Conservation (phyloP, 2,888 invertebrate species). For the Hypsopygia costalis region DNA sequence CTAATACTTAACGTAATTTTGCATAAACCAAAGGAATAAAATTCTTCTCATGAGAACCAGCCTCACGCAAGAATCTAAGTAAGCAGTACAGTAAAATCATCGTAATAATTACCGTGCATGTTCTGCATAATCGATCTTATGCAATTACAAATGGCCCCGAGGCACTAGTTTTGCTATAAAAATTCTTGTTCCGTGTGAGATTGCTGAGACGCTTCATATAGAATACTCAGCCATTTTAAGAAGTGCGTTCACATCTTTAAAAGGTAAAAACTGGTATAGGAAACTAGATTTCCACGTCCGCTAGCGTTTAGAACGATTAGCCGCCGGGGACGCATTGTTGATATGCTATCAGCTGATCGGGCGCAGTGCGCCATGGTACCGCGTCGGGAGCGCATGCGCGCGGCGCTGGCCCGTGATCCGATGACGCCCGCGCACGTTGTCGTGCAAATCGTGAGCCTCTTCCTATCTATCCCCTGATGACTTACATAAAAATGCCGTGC, state of each 20-base stretch:
- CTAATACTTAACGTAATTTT: no score
- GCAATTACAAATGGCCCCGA: constrained; percentile 53
- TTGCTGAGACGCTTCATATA: constrained; percentile 51
- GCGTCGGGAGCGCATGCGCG: constrained; percentile 70
- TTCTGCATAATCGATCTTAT: constrained; percentile 56
- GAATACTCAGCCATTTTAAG: constrained; percentile 40
- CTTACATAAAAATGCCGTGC: constrained; percentile 43
- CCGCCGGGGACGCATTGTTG: constrained; percentile 67
- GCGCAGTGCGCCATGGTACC: constrained; percentile 73
- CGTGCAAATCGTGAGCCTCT: constrained; percentile 14
- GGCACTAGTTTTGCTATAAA: constrained; percentile 45
- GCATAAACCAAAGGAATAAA: no score
- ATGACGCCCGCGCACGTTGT: constrained; percentile 29
- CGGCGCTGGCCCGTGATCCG: constrained; percentile 35
- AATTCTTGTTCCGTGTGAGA: constrained; percentile 62
- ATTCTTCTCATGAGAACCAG: constrained; percentile 6
- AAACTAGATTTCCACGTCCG: constrained; percentile 71
- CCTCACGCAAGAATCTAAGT: constrained; percentile 5
- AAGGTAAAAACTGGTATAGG: constrained; percentile 62
- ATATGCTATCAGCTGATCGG: constrained; percentile 75
- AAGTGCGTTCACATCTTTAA: constrained; percentile 41
- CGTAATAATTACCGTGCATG: constrained; percentile 36
- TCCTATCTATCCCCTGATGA: constrained; percentile 22
- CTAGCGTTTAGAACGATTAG: constrained; percentile 70
- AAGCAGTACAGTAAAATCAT: constrained; percentile 7